A percentile compares a stretch with the other conserved stretches of the same genome.
Evolutionary conservation across 1,140 invertebrate genomes (phyloP).

Genomic region (Yoshiicerus persimilis): DNA sequence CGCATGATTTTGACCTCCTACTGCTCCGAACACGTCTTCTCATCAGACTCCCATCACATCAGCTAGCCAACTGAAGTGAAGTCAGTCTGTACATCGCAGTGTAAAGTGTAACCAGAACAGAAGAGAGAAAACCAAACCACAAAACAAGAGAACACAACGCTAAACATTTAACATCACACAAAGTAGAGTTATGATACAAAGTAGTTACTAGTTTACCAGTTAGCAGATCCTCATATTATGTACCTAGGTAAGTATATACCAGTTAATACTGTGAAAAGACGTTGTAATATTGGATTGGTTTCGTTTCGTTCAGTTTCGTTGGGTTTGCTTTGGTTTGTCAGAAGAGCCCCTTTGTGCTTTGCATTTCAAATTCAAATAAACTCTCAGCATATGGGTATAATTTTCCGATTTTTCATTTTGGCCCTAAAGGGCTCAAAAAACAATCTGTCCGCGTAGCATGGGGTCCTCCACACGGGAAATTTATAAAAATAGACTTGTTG

Average conservation of each 20-base stretch:
- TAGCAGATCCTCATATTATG: neutral
- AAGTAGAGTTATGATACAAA: neutral
- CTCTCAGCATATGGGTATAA: slow-evolving; percentile 44
- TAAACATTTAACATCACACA: slow-evolving; percentile 24
- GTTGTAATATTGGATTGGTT: neutral
- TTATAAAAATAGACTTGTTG: slow-evolving; percentile 30
- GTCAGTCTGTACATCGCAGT: neutral
- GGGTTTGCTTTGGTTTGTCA: neutral
- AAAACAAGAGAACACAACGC: neutral
- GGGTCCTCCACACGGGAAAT: slow-evolving; percentile 26
- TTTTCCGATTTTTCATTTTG: slow-evolving; percentile 49
- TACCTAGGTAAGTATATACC: neutral
- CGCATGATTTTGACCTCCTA: slow-evolving; percentile 49
- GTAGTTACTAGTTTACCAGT: neutral
- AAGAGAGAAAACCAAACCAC: neutral
- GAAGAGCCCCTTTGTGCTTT: slow-evolving; percentile 22
- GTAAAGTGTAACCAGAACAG: neutral
- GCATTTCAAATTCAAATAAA: slow-evolving; percentile 34
- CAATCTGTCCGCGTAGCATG: slow-evolving; percentile 47
- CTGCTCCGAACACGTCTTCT: slow-evolving; percentile 46
- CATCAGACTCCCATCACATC: slow-evolving; percentile 32
- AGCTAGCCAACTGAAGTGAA: neutral
- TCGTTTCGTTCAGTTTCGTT: neutral
- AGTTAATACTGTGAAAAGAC: neutral
- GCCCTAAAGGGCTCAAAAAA: slow-evolving; percentile 49